Conservation (phyloP, 2,797 vertebrate genomes). For the Psittacula echo region DNA sequence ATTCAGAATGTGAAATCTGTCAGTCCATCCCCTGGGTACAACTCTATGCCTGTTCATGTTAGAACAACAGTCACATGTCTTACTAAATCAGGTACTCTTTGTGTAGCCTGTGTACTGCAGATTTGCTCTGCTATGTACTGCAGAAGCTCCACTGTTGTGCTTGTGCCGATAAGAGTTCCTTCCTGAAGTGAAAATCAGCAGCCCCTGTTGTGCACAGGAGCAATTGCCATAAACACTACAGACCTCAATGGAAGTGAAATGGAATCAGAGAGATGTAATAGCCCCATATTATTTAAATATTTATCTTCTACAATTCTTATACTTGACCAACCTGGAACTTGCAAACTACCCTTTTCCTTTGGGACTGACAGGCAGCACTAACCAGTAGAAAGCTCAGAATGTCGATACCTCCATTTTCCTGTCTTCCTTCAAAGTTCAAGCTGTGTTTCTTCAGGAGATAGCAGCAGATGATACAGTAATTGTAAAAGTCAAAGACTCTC, state of each 20-base stretch:
- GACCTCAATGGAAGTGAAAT: neutral
- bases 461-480: conserved; percentile 22
- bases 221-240: neutral
- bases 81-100: neutral
- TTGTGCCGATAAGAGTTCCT: neutral
- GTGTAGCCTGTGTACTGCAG: neutral
- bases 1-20: neutral
- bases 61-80: neutral
- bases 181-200: conserved; percentile 2
- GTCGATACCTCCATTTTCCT: neutral
- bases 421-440: neutral
- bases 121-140: neutral
- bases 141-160: neutral
- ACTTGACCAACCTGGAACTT: neutral
- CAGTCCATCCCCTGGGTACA: conserved; percentile 13
- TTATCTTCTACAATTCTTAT: neutral
- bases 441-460: conserved; percentile 46
- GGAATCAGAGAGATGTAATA: neutral
- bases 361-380: neutral
- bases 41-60: neutral
- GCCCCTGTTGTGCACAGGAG: neutral
- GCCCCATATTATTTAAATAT: neutral
- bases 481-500: neutral
- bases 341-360: accelerated
- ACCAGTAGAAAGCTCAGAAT: neutral